Base-by-base conservation (phyloP, 2,888 invertebrate species). In the Zygaena filipendulae region DNA sequence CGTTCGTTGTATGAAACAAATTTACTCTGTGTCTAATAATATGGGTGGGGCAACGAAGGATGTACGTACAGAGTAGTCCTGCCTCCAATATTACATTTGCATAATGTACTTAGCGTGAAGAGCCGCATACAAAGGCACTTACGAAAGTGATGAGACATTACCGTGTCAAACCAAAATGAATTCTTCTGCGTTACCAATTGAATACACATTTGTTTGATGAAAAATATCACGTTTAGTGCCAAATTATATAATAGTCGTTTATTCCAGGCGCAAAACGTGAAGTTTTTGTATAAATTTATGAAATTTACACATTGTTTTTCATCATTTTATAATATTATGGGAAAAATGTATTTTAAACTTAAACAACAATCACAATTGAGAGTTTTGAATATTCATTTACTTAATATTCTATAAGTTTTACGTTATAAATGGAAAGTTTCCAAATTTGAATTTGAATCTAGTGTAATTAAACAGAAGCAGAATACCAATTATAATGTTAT, bases 71-170 rank as follows among this genome's bases (percentile, higher is more conserved):
- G 52, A 37, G 46, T 56, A 52, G 62, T 54, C 59, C 61, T 62
- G 62, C 64, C 67, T 62, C 54, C 47, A 53, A 59, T 62, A 68
- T 71, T 59, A 69, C 61, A 72, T 71, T 71, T 68, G 64, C 72
- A 72, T 72, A 72, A 71, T 64, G 60, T 67, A 66, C 66, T 70
- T 68, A 69, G 60, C 49, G 51, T 49, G 52, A 50, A 55, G 60
- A 66, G 60, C 57, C 59, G 61, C 62, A 64, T 57, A 69, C 67
- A 68, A 70, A 69, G 66, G 55, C 61, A 49, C 54, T 58, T 39
- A 33, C 35, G 54, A 63, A 61, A 59, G 56, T 61, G 64, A 63
- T 58, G 61, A 62, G 56, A 55, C 48, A 38, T 40, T 43, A 38
- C 31, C 36, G 36, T 42, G 56, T 42, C 56, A 58, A 52, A 54